Percentiles rank a stretch among this genome's conserved stretches.
These are phyloP conservation scores for Daubentonia madagascariensis DNA, from an alignment of 2,113 vertebrate species.

Conservation along the genomic window DNA sequence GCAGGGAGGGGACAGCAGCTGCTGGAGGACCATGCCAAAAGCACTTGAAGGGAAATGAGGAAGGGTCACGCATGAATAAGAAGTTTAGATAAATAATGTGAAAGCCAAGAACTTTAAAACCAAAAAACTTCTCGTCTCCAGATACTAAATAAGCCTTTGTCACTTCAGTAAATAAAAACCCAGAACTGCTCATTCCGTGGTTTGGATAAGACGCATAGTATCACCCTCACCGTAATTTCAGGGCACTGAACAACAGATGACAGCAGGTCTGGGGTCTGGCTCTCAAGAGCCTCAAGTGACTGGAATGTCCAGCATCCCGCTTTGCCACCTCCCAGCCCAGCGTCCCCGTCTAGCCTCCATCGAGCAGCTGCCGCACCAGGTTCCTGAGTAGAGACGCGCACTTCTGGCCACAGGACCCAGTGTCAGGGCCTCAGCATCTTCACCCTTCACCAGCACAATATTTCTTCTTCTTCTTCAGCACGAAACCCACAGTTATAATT, in stretches of 20 bases:
- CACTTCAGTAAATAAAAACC: background rate
- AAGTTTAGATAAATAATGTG: background rate
- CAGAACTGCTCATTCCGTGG: background rate
- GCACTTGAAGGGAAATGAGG: background rate
- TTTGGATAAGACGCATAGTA: accelerated
- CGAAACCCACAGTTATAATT: background rate
- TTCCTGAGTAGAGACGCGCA: background rate
- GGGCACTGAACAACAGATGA: accelerated
- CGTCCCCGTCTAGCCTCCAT: background rate
- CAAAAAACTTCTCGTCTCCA: background rate
- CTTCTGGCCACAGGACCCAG: background rate
- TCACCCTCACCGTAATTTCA: accelerated
- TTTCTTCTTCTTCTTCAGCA: background rate
- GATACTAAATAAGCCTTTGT: background rate
- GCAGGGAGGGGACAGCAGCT: background rate
- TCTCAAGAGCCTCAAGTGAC: background rate
- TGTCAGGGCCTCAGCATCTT: background rate
- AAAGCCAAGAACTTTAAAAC: background rate
- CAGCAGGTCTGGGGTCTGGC: background rate
- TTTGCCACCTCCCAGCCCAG: background rate
- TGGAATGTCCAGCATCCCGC: accelerated
- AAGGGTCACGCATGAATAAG: accelerated
- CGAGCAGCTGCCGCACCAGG: accelerated
- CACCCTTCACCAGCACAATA: too few relatives aligned
- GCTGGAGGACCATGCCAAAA: accelerated